A percentile compares a stretch with the other conserved stretches of the same genome.
Conservation (phyloP, 2,797 vertebrate species). For the Enteromius afrohamiltoni region DNA sequence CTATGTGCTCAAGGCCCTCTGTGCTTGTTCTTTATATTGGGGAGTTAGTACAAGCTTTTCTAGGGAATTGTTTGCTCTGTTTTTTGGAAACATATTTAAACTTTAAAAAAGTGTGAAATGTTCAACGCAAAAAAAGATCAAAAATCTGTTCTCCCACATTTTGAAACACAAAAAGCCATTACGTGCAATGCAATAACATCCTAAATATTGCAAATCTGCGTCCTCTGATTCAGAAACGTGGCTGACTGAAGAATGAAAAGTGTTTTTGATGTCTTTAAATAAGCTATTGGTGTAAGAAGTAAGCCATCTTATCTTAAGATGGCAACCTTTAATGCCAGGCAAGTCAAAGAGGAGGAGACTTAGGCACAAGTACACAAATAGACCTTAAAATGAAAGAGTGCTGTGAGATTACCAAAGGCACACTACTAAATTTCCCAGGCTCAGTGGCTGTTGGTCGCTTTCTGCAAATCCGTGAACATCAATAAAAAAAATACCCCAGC, state of each 20-base stretch:
- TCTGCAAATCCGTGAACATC: not conserved
- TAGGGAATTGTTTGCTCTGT: not conserved
- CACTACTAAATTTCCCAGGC: not conserved
- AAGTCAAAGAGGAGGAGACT: constrained; percentile 48
- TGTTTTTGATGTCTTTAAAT: constrained; percentile 11
- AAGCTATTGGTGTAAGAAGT: not conserved
- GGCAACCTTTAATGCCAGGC: constrained; percentile 28
- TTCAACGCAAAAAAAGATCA: not conserved
- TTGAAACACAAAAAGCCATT: constrained; percentile 9
- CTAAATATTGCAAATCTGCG: constrained; percentile 3
- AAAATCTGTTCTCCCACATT: not conserved
- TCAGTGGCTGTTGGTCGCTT: not conserved
- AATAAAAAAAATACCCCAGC: not conserved
- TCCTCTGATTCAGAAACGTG: not conserved
- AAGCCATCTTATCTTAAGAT: constrained; percentile 16
- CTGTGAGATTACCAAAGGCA: not conserved
- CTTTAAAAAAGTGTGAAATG: not conserved
- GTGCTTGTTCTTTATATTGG: constrained; percentile 7
- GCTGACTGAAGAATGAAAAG: not conserved
- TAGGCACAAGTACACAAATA: constrained; percentile 69
- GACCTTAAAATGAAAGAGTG: constrained; percentile 10
- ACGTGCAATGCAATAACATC: not conserved
- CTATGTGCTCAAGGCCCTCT: not conserved
- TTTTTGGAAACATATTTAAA: not conserved
- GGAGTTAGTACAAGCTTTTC: not conserved